These are phyloP conservation scores for Kobus ellipsiprymnus DNA, from an alignment of 2,113 vertebrate genomes.

Conservation along the genomic window DNA sequence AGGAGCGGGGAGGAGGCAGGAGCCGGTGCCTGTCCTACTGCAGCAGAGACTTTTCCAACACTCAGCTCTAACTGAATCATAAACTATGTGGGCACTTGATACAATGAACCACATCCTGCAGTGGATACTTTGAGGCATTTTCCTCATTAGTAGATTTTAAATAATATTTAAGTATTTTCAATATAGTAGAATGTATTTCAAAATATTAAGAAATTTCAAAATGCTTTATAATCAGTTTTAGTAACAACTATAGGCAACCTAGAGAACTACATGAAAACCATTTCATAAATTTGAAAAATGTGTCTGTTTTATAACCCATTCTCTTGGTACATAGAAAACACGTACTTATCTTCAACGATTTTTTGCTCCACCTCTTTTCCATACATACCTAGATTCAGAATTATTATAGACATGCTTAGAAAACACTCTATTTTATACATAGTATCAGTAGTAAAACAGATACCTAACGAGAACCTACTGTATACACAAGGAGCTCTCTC, in stretches of 20 bases:
- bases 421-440: background rate
- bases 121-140: background rate
- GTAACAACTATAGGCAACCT: background rate
- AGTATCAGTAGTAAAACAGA: background rate
- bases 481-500: background rate
- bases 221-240: conserved; percentile 11
- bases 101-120: background rate
- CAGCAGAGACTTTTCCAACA: background rate
- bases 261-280: conserved; percentile 32
- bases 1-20: background rate
- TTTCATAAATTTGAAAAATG: conserved; percentile 15
- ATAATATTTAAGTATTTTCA: background rate
- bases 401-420: background rate
- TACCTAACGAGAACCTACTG: background rate
- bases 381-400: background rate
- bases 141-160: background rate
- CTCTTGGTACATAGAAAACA: conserved; percentile 33
- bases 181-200: background rate
- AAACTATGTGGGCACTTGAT: background rate
- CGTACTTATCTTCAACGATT: background rate
- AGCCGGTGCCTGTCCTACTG: background rate
- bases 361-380: conserved; percentile 24
- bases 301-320: conserved; percentile 1
- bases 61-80: background rate
- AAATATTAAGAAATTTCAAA: background rate